Percentiles rank a stretch among this genome's conserved stretches.
Conservation (phyloP, 1,140 invertebrate species). For the Drosophila neocordata region DNA sequence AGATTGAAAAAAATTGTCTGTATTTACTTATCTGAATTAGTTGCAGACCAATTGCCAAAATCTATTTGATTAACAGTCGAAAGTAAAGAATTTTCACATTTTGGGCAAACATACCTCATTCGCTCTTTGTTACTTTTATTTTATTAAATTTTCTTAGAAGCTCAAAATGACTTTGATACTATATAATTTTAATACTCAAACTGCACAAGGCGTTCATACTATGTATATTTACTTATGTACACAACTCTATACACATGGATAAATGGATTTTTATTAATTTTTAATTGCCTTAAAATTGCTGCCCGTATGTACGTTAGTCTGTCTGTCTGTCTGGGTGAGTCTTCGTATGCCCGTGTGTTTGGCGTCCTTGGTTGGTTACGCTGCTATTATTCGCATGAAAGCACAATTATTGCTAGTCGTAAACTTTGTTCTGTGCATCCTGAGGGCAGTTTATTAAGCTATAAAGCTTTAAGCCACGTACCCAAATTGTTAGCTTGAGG, state of each 20-base stretch:
- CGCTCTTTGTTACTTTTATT: no score
- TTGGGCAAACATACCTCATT: no score
- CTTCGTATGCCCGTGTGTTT: constrained; percentile 1
- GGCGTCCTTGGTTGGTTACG: constrained; percentile 15
- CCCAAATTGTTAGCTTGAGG: background rate
- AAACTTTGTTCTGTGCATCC: constrained; percentile 46
- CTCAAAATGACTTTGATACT: no score
- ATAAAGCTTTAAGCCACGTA: constrained; percentile 13
- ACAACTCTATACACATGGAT: background rate
- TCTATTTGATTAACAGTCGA: no score
- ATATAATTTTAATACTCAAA: no score
- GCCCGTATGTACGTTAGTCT: constrained; percentile 20
- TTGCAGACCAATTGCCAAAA: no score
- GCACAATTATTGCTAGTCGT: constrained; percentile 55
- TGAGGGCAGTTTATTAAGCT: constrained; percentile 12
- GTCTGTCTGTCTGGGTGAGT: constrained; percentile 3
- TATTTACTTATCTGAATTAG: background rate
- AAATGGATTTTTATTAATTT: constrained; percentile 57
- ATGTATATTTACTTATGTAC: no score
- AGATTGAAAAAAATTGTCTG: background rate
- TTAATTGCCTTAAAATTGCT: constrained; percentile 53
- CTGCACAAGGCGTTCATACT: no score
- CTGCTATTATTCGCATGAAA: constrained; percentile 52
- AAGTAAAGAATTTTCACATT: no score
- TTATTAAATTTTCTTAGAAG: no score